Conservation (phyloP, 2,113 vertebrate species). For the Poicephalus gulielmi region DNA sequence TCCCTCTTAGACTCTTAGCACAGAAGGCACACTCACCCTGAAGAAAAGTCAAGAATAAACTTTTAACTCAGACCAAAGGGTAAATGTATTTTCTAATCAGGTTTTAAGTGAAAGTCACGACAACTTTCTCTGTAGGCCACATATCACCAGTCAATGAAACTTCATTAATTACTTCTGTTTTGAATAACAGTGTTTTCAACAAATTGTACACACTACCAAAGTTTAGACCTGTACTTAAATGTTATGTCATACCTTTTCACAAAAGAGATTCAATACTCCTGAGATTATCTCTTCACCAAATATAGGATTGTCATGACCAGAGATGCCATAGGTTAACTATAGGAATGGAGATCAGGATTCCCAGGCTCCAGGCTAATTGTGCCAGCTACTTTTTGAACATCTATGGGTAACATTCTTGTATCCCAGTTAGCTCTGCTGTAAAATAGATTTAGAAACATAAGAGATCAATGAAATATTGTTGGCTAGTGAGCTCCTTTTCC, state of each 20-base stretch:
- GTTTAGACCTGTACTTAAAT: background rate
- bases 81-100: background rate
- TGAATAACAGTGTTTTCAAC: background rate
- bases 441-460: slow-evolving; percentile 20
- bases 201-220: background rate
- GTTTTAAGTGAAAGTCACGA: background rate
- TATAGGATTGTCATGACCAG: background rate
- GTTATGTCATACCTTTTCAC: background rate
- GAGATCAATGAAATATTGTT: background rate
- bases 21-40: background rate
- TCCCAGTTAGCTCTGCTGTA: background rate
- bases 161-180: background rate
- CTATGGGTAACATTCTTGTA: background rate
- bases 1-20: background rate
- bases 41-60: background rate
- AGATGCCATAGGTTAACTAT: background rate
- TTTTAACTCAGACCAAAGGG: background rate
- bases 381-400: background rate
- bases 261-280: background rate
- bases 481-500: background rate
- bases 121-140: background rate
- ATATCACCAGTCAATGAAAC: background rate
- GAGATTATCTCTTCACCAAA: background rate
- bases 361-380: background rate
- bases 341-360: background rate